Evolutionary conservation across 2,113 vertebrate species (phyloP).

Genomic region (Dinomys branickii): DNA sequence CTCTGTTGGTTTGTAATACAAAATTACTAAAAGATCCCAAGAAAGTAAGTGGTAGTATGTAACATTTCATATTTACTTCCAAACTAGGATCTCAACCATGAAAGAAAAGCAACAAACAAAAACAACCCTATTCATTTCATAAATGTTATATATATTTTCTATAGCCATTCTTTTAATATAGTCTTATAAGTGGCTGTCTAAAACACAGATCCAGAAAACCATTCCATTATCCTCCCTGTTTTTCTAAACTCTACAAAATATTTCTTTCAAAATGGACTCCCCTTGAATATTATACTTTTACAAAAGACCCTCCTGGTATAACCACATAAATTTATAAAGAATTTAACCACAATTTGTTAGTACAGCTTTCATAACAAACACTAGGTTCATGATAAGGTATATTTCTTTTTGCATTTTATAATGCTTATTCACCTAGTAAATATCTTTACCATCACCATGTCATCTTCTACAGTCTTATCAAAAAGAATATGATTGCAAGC

Average conservation of each 20-base stretch:
- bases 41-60: neutral
- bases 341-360: neutral
- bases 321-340: constrained; percentile 50
- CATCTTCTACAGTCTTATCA: constrained; percentile 21
- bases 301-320: constrained; percentile 13
- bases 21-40: neutral
- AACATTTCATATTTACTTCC: constrained; percentile 31
- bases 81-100: neutral
- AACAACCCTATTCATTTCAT: neutral
- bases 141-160: constrained; percentile 8
- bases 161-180: neutral
- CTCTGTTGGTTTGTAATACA: neutral
- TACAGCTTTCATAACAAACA: neutral
- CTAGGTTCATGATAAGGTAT: neutral
- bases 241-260: constrained; percentile 16
- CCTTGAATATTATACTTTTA: neutral
- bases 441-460: neutral
- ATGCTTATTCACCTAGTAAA: neutral
- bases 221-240: constrained; percentile 13
- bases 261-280: constrained; percentile 21
- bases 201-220: constrained; percentile 23
- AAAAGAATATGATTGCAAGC: neutral
- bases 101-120: neutral
- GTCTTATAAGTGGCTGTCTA: neutral
- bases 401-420: neutral